Evolutionary conservation across 1,140 invertebrate species (phyloP), one percentile per base, ranked within the genome.

Genomic region (Lysiphlebus fabarum): DNA sequence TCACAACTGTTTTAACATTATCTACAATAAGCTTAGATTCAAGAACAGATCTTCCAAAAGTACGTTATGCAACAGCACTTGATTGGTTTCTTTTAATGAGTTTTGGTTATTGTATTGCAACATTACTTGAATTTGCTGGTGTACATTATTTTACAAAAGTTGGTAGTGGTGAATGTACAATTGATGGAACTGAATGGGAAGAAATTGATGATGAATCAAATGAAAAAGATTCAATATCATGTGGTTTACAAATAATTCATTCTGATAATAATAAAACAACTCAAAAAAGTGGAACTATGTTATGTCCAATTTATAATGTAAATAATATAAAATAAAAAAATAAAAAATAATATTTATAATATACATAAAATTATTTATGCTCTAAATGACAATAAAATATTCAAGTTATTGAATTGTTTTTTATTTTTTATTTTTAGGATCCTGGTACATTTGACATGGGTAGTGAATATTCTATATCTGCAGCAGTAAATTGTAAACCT

Each of bases 101-200:
- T 70, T 95, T 97, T 71, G 88, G 91, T 34, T 98, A 95, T 71
- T 94, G 93, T 69, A 94, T 96, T 63, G 92, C 92, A 0, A 95
- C 94, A 0, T 79, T 97, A 4, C 77, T 96, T 6, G 92, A 97
- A 75, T 97, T 96, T 67, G 94, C 94, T 6, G 91, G 91, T 0
- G 95, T 97, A 0, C 94, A 96, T 79, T 96, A 96, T 74, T 96
- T 95, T 68, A 95, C 92, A 0, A 95, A 95, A 83, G 85, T 92
- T 42, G 90, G 90, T 6, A 91, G 89, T 62, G 90, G 90, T 4
- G 90, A 93, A 73, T 88, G 90, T 41, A 86, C 87, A 0, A 81
- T 89, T 5, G 84, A 90, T 48, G 90, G 92, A 58, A 88, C 90
- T 0, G 89, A 91, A 63, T 90, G 87, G 87, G 86, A 89, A 61